Conservation (phyloP, 2,113 vertebrate species). For the Alouatta palliata region DNA sequence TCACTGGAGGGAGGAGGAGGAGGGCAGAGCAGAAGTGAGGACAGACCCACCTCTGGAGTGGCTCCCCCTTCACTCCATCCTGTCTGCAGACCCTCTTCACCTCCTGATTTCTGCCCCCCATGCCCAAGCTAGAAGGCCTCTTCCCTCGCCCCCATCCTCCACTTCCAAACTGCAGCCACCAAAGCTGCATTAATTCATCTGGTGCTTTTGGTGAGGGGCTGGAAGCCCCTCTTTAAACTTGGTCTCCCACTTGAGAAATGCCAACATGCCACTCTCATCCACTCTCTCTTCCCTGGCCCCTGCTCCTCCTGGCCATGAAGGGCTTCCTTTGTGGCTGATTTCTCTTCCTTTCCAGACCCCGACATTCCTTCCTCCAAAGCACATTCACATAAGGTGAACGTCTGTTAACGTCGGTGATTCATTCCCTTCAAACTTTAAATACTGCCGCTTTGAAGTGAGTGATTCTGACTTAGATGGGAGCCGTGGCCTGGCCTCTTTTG, state of each 20-base stretch:
- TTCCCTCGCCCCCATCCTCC: background rate
- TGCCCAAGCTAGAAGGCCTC: background rate
- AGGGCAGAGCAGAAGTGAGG: too few relatives aligned
- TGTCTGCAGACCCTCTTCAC: background rate
- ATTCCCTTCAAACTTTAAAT: too few relatives aligned
- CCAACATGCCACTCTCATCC: background rate
- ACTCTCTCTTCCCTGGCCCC: background rate
- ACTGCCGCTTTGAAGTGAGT: too few relatives aligned
- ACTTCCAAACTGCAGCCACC: background rate
- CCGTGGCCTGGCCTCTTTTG: too few relatives aligned
- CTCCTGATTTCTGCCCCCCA: rapidly evolving
- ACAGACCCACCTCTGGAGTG: background rate
- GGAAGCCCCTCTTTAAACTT: background rate
- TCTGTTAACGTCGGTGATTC: too few relatives aligned
- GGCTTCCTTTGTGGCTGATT: background rate
- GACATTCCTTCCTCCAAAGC: background rate
- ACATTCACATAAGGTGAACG: too few relatives aligned
- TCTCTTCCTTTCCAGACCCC: background rate
- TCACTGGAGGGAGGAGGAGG: too few relatives aligned
- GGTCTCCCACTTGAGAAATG: background rate
- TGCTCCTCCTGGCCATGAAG: background rate
- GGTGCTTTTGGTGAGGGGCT: background rate
- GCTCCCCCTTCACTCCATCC: background rate
- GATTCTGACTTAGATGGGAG: too few relatives aligned
- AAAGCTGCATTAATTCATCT: background rate